Evolutionary conservation across 2,888 invertebrate species (phyloP), one percentile per base, ranked within the genome.

Genomic region (Saturnia japonica): DNA sequence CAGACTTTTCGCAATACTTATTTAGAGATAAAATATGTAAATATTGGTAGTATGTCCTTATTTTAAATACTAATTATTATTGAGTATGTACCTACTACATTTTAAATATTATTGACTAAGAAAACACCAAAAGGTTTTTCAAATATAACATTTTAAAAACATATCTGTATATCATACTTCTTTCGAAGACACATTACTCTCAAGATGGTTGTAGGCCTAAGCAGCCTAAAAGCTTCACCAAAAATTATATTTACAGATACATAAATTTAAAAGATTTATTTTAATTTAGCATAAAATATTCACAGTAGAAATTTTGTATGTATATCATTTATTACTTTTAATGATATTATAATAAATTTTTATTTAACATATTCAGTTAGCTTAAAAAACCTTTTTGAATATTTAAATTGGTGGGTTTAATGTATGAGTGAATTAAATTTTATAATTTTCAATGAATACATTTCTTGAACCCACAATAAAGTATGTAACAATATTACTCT

Each of bases 1-100:
- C 64, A 64, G 64, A 64, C 64, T 64, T 64, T 40, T 40, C 40
- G 40, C 64, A 64, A 64, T 40, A 40, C 64, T 64, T 64, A 64
- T 64, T 19, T 22, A 34, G 6, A 34, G 34, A 25, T 19, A 19
- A 28, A n/a, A 64, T 64, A 40, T 40, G 19, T 64, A 64, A 64
- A 64, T n/a, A 40, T 62, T 19, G n/a, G 43, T 34, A 54, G 9
- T 54, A 54, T 54, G 22, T 22, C 1, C 22, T 54, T 9, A 22
- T 25, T 12, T 60, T 60, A 60, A 28, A 28, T 28, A 25, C 28
- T 60, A 60, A 64, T 34, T 64, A 64, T 40, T 40, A 64, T 40
- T 40, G n/a, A 40, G 40, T 64, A n/a, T n/a, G n/a, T n/a, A 40
- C 40, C 47, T 51, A 51, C 47, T 28, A 28, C 25, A 60, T 60